These are phyloP conservation scores for Hypsibius dujardini DNA, from an alignment of 1,140 invertebrate genomes.

Conservation along the genomic window DNA sequence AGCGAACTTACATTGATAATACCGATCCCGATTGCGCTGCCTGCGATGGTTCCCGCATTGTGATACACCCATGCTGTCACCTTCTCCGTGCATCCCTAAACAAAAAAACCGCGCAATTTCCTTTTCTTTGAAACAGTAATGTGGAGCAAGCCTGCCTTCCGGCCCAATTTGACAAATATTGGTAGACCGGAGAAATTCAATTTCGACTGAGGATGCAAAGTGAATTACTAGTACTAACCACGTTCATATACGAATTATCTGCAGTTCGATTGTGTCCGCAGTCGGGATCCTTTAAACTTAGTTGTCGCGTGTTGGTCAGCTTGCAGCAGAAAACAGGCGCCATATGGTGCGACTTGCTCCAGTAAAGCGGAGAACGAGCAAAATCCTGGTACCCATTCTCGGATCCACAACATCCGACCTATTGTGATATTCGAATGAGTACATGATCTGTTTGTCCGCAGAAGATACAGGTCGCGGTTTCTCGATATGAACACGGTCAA, in stretches of 20 bases:
- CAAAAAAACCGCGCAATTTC: not conserved
- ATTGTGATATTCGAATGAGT: not conserved
- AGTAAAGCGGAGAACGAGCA: not conserved
- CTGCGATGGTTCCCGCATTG: not conserved
- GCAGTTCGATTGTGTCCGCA: not conserved
- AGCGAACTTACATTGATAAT: slow-evolving; percentile 2
- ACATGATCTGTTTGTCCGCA: too few relatives aligned
- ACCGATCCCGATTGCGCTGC: not conserved
- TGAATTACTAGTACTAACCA: not conserved
- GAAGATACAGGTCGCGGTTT: too few relatives aligned
- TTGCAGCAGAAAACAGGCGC: slow-evolving; percentile 6
- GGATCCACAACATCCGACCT: slow-evolving; percentile 8
- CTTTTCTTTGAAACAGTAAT: too few relatives aligned
- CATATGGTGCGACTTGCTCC: not conserved
- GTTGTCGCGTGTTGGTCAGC: not conserved
- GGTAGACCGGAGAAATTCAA: too few relatives aligned
- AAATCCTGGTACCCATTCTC: slow-evolving; percentile 1
- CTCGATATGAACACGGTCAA: too few relatives aligned
- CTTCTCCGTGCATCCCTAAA: not conserved
- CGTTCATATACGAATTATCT: slow-evolving; percentile 3
- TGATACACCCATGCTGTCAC: not conserved
- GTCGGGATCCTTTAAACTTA: not conserved
- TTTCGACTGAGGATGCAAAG: too few relatives aligned
- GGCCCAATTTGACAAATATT: too few relatives aligned
- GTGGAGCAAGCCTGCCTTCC: too few relatives aligned